Evolutionary conservation across 2,888 invertebrate genomes (phyloP).

Genomic region (Petrolisthes cinctipes): DNA sequence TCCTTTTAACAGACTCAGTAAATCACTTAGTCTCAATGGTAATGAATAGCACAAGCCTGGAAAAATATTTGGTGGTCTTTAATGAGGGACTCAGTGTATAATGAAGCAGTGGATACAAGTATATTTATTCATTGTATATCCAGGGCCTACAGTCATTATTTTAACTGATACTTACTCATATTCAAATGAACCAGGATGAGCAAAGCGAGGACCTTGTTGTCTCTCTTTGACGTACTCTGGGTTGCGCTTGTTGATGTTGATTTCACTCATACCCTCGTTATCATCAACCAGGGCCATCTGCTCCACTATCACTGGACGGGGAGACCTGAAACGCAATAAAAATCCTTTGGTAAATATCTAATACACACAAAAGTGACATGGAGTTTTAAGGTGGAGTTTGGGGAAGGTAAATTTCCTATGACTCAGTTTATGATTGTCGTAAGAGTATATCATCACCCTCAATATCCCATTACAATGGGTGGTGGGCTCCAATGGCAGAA

Average conservation of each 20-base stretch:
- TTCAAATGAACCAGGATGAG: conserved; percentile 89
- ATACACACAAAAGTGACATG: neutral
- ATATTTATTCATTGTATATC: no score
- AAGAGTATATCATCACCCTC: no score
- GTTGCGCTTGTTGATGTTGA: conserved; percentile 65
- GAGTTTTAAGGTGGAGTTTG: neutral
- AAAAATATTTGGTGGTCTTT: no score
- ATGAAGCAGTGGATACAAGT: no score
- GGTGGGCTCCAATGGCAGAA: no score
- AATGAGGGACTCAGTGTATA: no score
- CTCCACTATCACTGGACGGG: conserved; percentile 65
- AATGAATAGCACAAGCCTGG: no score
- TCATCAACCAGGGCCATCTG: conserved; percentile 63
- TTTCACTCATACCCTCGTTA: conserved; percentile 65
- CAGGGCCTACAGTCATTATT: neutral
- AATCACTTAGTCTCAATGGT: no score
- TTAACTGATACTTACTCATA: conserved; percentile 77
- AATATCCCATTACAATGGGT: no score
- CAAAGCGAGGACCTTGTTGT: conserved; percentile 83
- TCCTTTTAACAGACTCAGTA: no score
- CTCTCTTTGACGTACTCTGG: conserved; percentile 65
- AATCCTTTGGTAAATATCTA: neutral
- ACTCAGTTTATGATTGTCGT: no score
- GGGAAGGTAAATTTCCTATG: no score
- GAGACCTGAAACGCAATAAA: conserved; percentile 51